Percentiles rank a stretch among this genome's conserved stretches.
Conservation (phyloP, 2,888 invertebrate species). For the Parasteatoda lunata region DNA sequence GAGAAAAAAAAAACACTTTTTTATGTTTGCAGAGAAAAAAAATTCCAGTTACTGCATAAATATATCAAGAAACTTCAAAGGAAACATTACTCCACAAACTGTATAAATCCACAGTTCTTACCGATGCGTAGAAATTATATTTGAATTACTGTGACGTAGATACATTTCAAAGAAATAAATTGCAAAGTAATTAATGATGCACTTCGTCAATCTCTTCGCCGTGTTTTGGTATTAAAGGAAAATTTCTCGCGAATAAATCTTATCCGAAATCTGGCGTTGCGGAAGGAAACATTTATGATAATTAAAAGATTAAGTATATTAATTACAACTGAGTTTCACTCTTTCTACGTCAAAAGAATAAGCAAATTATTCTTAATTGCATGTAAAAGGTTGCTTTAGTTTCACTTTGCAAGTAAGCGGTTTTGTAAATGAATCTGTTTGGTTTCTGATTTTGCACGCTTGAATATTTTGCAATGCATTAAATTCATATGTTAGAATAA, state of each 20-base stretch:
- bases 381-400: slow-evolving; percentile 26
- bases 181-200: neutral
- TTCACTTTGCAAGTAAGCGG: slow-evolving; percentile 20
- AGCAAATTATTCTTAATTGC: slow-evolving; percentile 22
- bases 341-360: slow-evolving; percentile 17
- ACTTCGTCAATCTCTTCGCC: slow-evolving; percentile 5
- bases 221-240: slow-evolving; percentile 17
- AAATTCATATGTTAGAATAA: no score
- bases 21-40: no score
- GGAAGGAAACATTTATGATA: slow-evolving; percentile 46
- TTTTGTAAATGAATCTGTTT: slow-evolving; percentile 9
- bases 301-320: slow-evolving; percentile 51
- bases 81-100: neutral
- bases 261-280: slow-evolving; percentile 31
- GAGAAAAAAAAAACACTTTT: no score
- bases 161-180: neutral
- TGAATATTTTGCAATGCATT: no score
- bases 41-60: neutral
- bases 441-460: no score
- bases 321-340: slow-evolving; percentile 30
- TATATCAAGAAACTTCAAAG: neutral
- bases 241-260: slow-evolving; percentile 1
- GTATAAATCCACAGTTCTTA: slow-evolving; percentile 2
- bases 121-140: neutral
- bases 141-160: neutral